phyloP scores from a whole-genome alignment of 2,888 invertebrate genomes.

The Alloplasta piceator region DNA sequence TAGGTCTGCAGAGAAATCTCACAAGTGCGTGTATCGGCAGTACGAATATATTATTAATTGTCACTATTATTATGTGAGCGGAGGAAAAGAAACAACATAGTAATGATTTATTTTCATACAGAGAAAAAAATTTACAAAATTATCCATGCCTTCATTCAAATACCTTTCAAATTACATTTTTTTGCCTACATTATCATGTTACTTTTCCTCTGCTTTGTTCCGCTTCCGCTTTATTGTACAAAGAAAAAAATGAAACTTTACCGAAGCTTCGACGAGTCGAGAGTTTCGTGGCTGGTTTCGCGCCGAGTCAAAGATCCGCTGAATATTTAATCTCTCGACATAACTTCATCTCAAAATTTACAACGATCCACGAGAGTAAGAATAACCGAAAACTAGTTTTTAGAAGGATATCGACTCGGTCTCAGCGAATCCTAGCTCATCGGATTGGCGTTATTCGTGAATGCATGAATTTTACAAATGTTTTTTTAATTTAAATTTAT shows the following conservation, averaged over 20 bases:
- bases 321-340: not conserved
- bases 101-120: no score
- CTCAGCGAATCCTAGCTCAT: not conserved
- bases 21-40: no score
- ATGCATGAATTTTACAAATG: slow-evolving; percentile 8
- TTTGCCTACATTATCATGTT: slow-evolving; percentile 15
- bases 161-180: not conserved
- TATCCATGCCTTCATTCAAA: no score
- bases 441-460: slow-evolving; percentile 10
- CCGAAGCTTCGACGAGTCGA: slow-evolving; percentile 9
- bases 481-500: not conserved
- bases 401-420: not conserved
- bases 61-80: slow-evolving; percentile 36
- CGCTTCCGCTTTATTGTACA: slow-evolving; percentile 47
- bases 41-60: slow-evolving; percentile 4
- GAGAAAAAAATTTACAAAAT: no score
- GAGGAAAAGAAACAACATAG: slow-evolving; percentile 56
- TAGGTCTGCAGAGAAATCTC: no score
- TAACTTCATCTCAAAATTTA: slow-evolving; percentile 14
- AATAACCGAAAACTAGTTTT: not conserved
- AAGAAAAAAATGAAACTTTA: slow-evolving; percentile 14
- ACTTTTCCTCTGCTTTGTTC: slow-evolving; percentile 51
- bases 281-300: not conserved
- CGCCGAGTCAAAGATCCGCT: slow-evolving; percentile 1
- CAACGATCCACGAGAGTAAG: not conserved